Base-by-base conservation (phyloP, 2,888 invertebrate genomes). In the Drosophila antonietae region DNA sequence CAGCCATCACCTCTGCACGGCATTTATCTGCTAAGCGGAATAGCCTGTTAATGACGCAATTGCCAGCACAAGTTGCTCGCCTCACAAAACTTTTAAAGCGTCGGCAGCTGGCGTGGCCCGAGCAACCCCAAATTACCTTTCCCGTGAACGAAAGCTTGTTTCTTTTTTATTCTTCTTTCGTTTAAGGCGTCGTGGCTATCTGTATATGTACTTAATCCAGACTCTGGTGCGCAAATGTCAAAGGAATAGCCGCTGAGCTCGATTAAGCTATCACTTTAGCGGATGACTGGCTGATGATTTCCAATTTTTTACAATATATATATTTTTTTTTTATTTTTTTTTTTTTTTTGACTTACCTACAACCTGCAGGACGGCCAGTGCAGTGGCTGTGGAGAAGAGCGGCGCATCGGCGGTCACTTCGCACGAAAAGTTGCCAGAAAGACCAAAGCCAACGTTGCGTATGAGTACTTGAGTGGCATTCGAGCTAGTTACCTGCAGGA, bases 381-480 rank as follows among this genome's bases (percentile, higher is more conserved):
- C 95, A 28, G 94, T 94, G 83, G 94, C 94, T 3, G 96, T 96
- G 23, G 95, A 95, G 91, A 96, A 96, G 47, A 94, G 94, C 10
- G 95, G 95, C 12, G 95, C 95, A 88, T 96, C 96, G 0, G 95
- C 95, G 9, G 96, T 96, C 73, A 96, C 96, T 93, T 96, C 96
- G 91, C 96, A 96, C 90, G 95, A 95, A 93, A 96, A 96, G 94
- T 96, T 96, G 7, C 96, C 96, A 43, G 96, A 95, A 62, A 96
- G 93, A 59, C 94, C 94, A 83, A 96, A 95, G 82, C 96, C 95
- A 88, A 96, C 94, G 79, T 95, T 94, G 78, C 94, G 94, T 73
- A 96, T 94, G 71, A 95, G 93, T 60, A 96, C 96, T 93, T 96
- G 96, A 56, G 95, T 95, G 68, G 95, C 95, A 92, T 96, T 96